Evolutionary conservation across 92 coral and sea anemone genomes (phyloP).

Genomic region (Porites cylindrica): DNA sequence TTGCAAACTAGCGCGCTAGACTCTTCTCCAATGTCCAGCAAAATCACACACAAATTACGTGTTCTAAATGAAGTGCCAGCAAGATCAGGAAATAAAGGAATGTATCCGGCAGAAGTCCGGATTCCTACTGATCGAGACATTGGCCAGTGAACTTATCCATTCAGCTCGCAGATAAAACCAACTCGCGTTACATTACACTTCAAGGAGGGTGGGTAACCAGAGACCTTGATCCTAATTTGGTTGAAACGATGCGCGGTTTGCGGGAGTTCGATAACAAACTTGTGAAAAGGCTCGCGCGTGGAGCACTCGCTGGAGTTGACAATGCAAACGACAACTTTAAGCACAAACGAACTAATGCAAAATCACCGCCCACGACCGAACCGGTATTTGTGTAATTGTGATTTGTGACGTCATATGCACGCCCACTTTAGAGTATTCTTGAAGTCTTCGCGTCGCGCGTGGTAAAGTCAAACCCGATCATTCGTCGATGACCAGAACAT

Average conservation of each 20-base stretch:
- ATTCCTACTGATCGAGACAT: slow-evolving; percentile 84
- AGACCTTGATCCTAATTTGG: slow-evolving; percentile 15
- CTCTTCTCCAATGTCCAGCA: slow-evolving; percentile 41
- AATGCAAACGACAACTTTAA: slow-evolving; percentile 38
- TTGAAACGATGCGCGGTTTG: slow-evolving; percentile 23
- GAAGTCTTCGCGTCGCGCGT: background rate
- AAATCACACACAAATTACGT: slow-evolving; percentile 81
- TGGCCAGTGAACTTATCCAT: slow-evolving; percentile 79
- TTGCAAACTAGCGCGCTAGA: slow-evolving; percentile 8
- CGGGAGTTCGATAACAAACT: slow-evolving; percentile 35
- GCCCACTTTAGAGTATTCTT: slow-evolving; percentile 55
- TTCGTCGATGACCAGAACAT: background rate
- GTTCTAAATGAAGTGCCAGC: slow-evolving; percentile 80
- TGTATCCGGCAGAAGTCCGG: slow-evolving; percentile 79
- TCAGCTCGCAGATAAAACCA: slow-evolving; percentile 54
- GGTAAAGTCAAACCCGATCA: background rate
- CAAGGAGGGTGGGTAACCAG: slow-evolving; percentile 40
- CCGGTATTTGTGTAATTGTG: slow-evolving; percentile 37
- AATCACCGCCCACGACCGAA: slow-evolving; percentile 58
- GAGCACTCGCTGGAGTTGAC: slow-evolving; percentile 47
- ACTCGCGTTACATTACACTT: slow-evolving; percentile 68
- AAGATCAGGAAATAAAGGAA: slow-evolving; percentile 95
- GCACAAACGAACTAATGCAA: slow-evolving; percentile 40
- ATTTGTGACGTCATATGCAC: slow-evolving; percentile 86
- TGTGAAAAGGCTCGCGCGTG: slow-evolving; percentile 38